phyloP scores from a whole-genome alignment of 2,797 vertebrate species.

The Acomys russatus region DNA sequence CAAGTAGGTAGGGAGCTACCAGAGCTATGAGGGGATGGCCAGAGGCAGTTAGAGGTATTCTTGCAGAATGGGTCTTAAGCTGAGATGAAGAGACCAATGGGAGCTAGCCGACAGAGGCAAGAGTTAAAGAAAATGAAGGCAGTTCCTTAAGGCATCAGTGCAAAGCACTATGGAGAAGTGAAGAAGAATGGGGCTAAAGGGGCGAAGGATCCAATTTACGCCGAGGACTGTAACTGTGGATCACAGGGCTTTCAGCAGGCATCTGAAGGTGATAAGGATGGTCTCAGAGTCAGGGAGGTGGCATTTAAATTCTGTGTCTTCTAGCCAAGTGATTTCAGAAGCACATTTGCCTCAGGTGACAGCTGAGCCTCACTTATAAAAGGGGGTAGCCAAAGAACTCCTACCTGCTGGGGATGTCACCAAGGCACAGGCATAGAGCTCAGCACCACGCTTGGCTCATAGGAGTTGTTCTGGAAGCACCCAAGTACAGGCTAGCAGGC shows the following conservation, averaged over 20 bases:
- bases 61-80: constrained; percentile 6
- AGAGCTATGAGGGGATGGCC: not conserved
- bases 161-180: not conserved
- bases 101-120: not conserved
- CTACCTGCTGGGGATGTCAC: not conserved
- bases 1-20: not conserved
- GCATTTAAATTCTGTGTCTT: constrained; percentile 43
- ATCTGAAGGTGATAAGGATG: not conserved
- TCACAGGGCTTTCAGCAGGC: not conserved
- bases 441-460: not conserved
- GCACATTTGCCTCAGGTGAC: not conserved
- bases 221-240: not conserved
- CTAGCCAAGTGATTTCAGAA: not conserved
- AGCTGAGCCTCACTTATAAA: not conserved
- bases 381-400: not conserved
- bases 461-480: not conserved
- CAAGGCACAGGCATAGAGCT: not conserved
- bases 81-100: not conserved
- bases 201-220: not conserved
- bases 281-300: not conserved
- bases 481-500: not conserved
- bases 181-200: not conserved
- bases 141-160: not conserved
- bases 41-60: not conserved
- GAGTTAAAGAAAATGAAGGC: not conserved